Percentiles rank a stretch among this genome's conserved stretches.
These are phyloP conservation scores for Spilosoma lubricipeda DNA, from an alignment of 2,888 invertebrate species.

Conservation along the genomic window DNA sequence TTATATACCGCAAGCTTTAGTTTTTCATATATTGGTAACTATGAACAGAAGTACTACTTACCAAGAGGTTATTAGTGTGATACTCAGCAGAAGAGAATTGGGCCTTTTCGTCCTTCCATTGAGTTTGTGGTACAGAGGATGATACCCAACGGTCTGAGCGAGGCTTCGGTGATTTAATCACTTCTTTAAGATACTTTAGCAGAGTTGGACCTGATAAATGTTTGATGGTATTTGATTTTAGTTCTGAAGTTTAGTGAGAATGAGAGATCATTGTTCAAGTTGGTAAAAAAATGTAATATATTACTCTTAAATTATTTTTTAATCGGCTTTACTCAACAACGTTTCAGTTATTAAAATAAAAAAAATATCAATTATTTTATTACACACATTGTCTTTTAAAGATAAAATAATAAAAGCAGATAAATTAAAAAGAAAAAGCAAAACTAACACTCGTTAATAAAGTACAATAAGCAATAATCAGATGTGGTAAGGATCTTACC, in stretches of 20 bases:
- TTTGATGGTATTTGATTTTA: not conserved
- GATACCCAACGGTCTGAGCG: slow-evolving; percentile 94
- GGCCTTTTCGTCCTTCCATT: slow-evolving; percentile 90
- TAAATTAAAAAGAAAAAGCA: not conserved
- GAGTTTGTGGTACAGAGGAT: slow-evolving; percentile 90
- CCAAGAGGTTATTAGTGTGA: slow-evolving; percentile 93
- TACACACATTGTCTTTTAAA: too few relatives aligned
- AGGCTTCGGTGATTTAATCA: slow-evolving; percentile 88
- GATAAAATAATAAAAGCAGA: too few relatives aligned
- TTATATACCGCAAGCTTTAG: too few relatives aligned
- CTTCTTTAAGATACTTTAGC: slow-evolving; percentile 87
- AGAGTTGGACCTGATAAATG: slow-evolving; percentile 87
- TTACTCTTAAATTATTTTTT: too few relatives aligned
- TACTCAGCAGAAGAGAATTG: slow-evolving; percentile 93
- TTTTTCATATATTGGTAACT: too few relatives aligned
- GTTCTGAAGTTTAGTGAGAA: too few relatives aligned
- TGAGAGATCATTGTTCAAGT: too few relatives aligned
- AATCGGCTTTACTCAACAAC: too few relatives aligned
- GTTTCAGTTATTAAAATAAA: too few relatives aligned
- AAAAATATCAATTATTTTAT: too few relatives aligned
- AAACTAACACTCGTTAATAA: too few relatives aligned
- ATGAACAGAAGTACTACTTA: slow-evolving; percentile 64
- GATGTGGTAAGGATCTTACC: slow-evolving; percentile 61
- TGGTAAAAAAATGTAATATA: too few relatives aligned
- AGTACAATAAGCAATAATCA: not conserved